Evolutionary conservation across 2,888 invertebrate species (phyloP).

Genomic region (Urechis unicinctus): DNA sequence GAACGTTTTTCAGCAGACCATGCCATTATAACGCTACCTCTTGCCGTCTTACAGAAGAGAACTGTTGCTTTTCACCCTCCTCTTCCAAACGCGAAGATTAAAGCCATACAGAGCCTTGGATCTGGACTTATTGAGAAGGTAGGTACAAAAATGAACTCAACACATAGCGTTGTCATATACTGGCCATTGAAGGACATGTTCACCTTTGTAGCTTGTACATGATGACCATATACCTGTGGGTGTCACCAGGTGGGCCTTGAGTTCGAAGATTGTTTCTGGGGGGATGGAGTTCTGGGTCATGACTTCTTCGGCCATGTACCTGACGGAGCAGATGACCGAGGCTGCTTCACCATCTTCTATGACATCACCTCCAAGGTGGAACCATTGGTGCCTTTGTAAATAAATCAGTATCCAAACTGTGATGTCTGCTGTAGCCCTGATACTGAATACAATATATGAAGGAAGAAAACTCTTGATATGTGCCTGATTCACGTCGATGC

Average conservation of each 20-base stretch:
- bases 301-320: constrained; percentile 52
- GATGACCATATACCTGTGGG: neutral
- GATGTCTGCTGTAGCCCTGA: no score
- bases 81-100: constrained; percentile 46
- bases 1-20: constrained; percentile 33
- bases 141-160: neutral
- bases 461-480: neutral
- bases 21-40: constrained; percentile 51
- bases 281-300: constrained; percentile 31
- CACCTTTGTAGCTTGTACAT: neutral
- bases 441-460: neutral
- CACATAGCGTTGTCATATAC: neutral
- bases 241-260: constrained; percentile 43
- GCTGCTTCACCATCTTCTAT: constrained; percentile 52
- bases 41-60: constrained; percentile 47
- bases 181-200: neutral
- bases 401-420: no score
- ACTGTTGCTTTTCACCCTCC: constrained; percentile 47
- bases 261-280: constrained; percentile 52
- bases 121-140: constrained; percentile 54
- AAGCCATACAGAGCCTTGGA: constrained; percentile 48
- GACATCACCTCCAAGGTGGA: no score
- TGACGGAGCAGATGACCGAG: constrained; percentile 30
- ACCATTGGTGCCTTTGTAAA: no score
- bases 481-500: neutral